These are phyloP conservation scores for Drosophila setosimentum DNA, from an alignment of 2,888 invertebrate genomes.

Conservation along the genomic window DNA sequence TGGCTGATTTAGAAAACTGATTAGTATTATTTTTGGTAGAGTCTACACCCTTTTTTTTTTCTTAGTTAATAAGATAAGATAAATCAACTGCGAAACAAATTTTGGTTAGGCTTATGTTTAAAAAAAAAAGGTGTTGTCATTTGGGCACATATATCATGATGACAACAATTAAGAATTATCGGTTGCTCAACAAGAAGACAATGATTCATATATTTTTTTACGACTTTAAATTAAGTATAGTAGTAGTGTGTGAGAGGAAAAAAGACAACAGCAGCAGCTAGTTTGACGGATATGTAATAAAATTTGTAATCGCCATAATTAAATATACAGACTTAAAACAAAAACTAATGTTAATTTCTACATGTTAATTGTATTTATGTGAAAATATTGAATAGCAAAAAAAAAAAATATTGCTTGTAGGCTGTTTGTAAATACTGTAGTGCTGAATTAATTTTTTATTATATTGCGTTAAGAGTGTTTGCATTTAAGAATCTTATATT, in stretches of 20 bases:
- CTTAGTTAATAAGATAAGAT: neutral
- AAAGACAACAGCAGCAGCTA: neutral
- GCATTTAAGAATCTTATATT: neutral
- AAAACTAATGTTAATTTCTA: neutral
- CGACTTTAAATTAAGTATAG: neutral
- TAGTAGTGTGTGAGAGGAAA: neutral
- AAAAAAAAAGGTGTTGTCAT: neutral
- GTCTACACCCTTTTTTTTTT: conserved; percentile 20
- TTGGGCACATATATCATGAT: neutral
- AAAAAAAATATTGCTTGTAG: neutral
- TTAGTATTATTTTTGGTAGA: neutral
- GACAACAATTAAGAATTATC: neutral
- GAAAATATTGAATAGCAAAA: neutral
- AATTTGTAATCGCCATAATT: neutral
- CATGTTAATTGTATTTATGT: neutral
- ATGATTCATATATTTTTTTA: neutral
- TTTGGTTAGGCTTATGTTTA: neutral
- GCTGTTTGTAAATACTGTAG: neutral
- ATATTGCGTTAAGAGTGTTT: neutral
- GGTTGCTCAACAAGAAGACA: neutral
- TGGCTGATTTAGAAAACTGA: neutral
- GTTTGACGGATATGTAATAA: neutral
- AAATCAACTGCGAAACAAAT: neutral
- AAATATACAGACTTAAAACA: neutral
- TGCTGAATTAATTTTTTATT: neutral